phyloP scores from a whole-genome alignment of 2,888 invertebrate species.

The Drosophila siamana region DNA sequence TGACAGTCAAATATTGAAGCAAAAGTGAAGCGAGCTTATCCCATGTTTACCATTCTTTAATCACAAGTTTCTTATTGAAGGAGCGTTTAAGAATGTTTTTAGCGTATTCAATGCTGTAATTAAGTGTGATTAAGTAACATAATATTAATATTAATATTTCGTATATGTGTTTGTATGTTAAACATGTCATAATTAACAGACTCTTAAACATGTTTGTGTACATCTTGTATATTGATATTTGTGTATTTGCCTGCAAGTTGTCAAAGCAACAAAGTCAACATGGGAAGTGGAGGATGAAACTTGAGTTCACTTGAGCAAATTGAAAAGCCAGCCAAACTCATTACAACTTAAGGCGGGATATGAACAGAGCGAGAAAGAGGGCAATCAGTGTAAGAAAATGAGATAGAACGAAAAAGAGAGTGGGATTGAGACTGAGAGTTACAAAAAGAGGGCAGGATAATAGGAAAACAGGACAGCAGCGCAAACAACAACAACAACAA shows the following conservation, averaged over 20 bases:
- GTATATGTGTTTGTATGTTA: no score
- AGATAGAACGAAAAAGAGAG: not conserved
- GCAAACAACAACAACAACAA: conserved; percentile 39
- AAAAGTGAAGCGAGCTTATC: not conserved
- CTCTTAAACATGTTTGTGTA: not conserved
- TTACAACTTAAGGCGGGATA: conserved; percentile 24
- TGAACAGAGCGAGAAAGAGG: not conserved
- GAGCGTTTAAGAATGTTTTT: no score
- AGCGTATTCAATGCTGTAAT: not conserved
- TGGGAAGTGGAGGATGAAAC: not conserved
- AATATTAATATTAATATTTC: not conserved
- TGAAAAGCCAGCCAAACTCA: conserved; percentile 30
- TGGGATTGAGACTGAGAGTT: not conserved
- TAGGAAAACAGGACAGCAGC: conserved; percentile 22
- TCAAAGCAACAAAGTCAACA: conserved; percentile 16
- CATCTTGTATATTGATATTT: conserved; percentile 7
- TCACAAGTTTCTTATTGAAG: no score
- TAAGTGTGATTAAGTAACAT: not conserved
- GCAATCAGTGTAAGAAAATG: not conserved
- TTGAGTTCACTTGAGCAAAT: conserved; percentile 22
- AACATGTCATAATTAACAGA: not conserved
- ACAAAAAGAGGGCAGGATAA: conserved; percentile 25
- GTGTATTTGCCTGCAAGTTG: conserved; percentile 7
- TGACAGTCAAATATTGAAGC: conserved; percentile 4
- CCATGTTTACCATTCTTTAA: not conserved